Base-by-base conservation (phyloP, 2,888 invertebrate genomes). In the Athrips mouffetella region DNA sequence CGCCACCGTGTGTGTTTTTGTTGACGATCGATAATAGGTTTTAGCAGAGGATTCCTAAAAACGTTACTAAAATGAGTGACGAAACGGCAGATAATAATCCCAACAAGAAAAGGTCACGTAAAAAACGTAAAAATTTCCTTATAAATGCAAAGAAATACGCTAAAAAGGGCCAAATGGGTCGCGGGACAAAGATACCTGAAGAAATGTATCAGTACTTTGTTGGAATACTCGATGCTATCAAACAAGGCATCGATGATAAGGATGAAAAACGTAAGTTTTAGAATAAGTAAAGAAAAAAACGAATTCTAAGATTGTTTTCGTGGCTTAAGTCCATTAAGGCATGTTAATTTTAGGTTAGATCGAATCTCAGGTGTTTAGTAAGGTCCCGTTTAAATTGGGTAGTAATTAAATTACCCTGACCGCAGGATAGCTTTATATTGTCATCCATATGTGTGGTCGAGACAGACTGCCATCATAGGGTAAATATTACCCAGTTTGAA, bases 151-250 rank as follows among this genome's bases (percentile, higher is more conserved):
- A 93, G 66, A 94, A 94, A 64, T 94, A 94, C 70, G 94, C 90
- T 0, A 94, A 93, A 60, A 91, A 91, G 59, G 94, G 94, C 0
- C 91, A 90, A 63, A 91, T 90, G 74, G 94, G 94, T 0, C 89
- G 93, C 35, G 94, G 94, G 0, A 90, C 90, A 0, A 89, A 92
- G 61, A 89, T 96, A 45, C 91, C 93, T 23, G 90, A 91, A 4
- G 94, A 94, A 52, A 90, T 93, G 3, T 95, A 94, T 62, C 91
- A 92, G 59, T 96, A 95, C 72, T 94, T 94, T 67, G 90, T 95
- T 5, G 91, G 92, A 33, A 93, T 95, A 52, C 80, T 94, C 64
- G 94, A 95, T 65, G 85, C 91, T 0, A 91, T 93, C 70, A 91
- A 91, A 53, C 90, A 91, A 47, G 93, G 91, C 1, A 92, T 94